phyloP scores from a whole-genome alignment of 1,140 invertebrate genomes.

The Ceratosolen fusciceps region DNA sequence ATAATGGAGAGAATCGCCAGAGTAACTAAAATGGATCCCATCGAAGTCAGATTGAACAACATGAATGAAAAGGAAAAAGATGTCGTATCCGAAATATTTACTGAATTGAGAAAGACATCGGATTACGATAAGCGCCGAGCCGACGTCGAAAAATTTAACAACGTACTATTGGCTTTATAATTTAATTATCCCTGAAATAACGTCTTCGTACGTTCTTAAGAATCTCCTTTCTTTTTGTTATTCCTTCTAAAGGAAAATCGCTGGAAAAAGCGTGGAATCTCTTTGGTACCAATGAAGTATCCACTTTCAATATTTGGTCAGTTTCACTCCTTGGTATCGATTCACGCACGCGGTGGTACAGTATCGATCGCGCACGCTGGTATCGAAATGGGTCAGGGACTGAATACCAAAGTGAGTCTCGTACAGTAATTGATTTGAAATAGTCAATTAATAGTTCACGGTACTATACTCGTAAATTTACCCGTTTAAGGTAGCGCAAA shows the following conservation, averaged over 20 bases:
- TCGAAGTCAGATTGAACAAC: constrained; percentile 78
- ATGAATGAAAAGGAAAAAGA: constrained; percentile 67
- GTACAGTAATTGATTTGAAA: background rate
- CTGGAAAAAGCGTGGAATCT: constrained; percentile 84
- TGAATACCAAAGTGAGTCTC: constrained; percentile 78
- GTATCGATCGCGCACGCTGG: constrained; percentile 84
- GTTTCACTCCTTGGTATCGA: constrained; percentile 78
- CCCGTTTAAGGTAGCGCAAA: constrained; percentile 79
- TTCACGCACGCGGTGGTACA: constrained; percentile 84
- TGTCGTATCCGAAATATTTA: constrained; percentile 69
- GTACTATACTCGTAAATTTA: background rate
- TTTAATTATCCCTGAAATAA: background rate
- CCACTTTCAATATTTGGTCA: constrained; percentile 73
- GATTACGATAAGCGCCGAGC: constrained; percentile 75
- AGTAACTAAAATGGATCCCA: constrained; percentile 77
- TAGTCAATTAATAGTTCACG: too few species aligned
- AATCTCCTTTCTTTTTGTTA: constrained; percentile 41
- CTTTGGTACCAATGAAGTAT: constrained; percentile 79
- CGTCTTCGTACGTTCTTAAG: background rate
- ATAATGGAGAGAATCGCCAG: constrained; percentile 88
- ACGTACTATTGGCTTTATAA: constrained; percentile 59
- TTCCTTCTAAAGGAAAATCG: constrained; percentile 78
- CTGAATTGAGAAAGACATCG: constrained; percentile 74
- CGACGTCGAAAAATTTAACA: constrained; percentile 77
- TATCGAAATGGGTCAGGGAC: constrained; percentile 89